Conservation (phyloP, 2,113 vertebrate genomes). For the Neodontobutis hainanensis region DNA sequence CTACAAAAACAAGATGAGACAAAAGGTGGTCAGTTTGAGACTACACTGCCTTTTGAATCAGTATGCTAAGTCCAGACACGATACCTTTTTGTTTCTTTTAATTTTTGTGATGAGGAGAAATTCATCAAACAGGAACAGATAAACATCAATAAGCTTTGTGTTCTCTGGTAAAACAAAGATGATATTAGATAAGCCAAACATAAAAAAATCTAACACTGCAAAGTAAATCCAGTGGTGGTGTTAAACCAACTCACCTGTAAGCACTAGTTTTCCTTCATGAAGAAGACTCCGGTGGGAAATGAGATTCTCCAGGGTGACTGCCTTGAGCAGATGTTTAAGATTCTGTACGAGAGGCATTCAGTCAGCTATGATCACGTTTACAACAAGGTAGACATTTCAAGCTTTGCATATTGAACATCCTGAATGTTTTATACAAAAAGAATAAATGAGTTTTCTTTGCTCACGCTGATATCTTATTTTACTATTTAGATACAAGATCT, state of each 20-base stretch:
- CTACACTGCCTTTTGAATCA: background rate
- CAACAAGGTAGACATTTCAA: background rate
- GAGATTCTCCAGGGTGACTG: slow-evolving; percentile 84
- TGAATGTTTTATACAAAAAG: background rate
- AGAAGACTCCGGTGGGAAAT: slow-evolving; percentile 85
- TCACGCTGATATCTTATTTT: background rate
- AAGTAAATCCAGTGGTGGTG: too few relatives aligned
- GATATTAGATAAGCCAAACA: background rate
- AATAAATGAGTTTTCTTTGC: background rate
- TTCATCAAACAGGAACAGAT: slow-evolving; percentile 90
- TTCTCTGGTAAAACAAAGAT: slow-evolving; percentile 76
- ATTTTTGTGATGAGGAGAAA: slow-evolving; percentile 92
- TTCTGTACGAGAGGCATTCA: slow-evolving; percentile 69
- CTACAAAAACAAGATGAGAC: slow-evolving; percentile 54
- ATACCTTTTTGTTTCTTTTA: slow-evolving; percentile 88
- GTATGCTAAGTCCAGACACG: too few relatives aligned
- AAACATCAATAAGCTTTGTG: slow-evolving; percentile 84
- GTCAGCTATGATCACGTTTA: background rate
- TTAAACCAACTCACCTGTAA: slow-evolving; percentile 78
- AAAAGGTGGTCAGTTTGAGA: background rate
- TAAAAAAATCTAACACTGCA: background rate
- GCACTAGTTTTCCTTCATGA: slow-evolving; percentile 83
- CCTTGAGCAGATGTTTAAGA: slow-evolving; percentile 87
- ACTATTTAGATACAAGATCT: too few relatives aligned
- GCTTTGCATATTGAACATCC: too few relatives aligned